These are phyloP conservation scores for Datnioides undecimradiatus DNA, from an alignment of 2,113 vertebrate species.

Conservation along the genomic window DNA sequence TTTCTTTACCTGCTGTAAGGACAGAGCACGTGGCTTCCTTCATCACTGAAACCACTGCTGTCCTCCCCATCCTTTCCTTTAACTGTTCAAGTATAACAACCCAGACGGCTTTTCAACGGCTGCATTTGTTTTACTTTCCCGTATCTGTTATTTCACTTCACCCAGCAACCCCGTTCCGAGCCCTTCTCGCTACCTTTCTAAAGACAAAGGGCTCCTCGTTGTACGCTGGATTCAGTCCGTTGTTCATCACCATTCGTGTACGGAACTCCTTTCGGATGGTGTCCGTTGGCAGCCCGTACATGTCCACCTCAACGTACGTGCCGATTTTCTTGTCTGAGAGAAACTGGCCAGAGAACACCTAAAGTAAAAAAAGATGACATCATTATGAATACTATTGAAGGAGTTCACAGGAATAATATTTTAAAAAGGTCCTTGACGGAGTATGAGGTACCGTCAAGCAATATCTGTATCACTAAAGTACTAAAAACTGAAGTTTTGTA, in stretches of 20 bases:
- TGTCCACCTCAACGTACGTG: conserved; percentile 97
- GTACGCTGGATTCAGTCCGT: conserved; percentile 97
- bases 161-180: background rate
- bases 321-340: conserved; percentile 98
- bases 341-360: conserved; percentile 99
- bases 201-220: conserved; percentile 99
- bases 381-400: background rate
- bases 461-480: background rate
- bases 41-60: background rate
- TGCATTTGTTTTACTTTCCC: conserved; percentile 3
- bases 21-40: background rate
- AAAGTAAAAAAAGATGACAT: background rate
- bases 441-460: background rate
- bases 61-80: background rate
- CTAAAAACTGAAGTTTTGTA: background rate
- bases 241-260: conserved; percentile 99
- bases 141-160: background rate
- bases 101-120: rapidly evolving
- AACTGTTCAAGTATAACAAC: background rate
- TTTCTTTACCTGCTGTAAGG: background rate
- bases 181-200: conserved; percentile 88
- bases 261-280: conserved; percentile 98
- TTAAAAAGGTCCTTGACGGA: background rate
- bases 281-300: conserved; percentile 97
- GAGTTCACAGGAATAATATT: conserved; percentile 5